Evolutionary conservation across 2,888 invertebrate genomes (phyloP), one percentile per base, ranked within the genome.

Genomic region (Brachypterus glaber): DNA sequence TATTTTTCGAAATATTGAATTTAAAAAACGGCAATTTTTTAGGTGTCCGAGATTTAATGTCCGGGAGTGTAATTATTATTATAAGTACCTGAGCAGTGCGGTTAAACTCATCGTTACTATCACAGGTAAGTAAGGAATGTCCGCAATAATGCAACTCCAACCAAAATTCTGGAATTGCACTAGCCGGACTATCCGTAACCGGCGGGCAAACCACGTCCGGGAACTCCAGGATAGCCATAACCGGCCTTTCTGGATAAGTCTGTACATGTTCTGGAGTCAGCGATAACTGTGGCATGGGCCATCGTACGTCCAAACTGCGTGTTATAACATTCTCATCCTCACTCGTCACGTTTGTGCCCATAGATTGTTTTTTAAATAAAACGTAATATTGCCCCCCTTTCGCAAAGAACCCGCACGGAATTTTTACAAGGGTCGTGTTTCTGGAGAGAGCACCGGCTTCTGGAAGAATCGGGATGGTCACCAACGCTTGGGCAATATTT

Each of bases 111-210:
- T 59, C 59, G 15, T 46, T 36, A 8, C 76, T 74, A 54, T 80
- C 79, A 62, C 87, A 88, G 36, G 77, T 71, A 30, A 80, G 72
- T 14, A 81, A 73, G 31, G 80, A 82, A 48, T 79, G 76, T 24
- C 88, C 88, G 55, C 88, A 88, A 56, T 83, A 88, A 49, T 84
- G 72, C 43, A 88, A 64, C 58, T 87, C 84, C 51, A 88, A 63
- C 79, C 81, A 82, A 52, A 82, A 82, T 52, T 84, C 82, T 0
- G 77, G 74, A 30, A 71, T 63, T 15, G 70, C 68, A 9, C 62
- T 63, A 0, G 74, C 56, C 3, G 64, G 62, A 40, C 65, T 68
- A 45, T 70, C 77, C 0, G 73, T 69, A 49, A 74, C 71, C 32
- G 80, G 73, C 1, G 74, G 73, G 58, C 85, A 86, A 44, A 78